These are phyloP conservation scores for Denticeps clupeoides DNA, from an alignment of 2,797 vertebrate species.

Conservation along the genomic window DNA sequence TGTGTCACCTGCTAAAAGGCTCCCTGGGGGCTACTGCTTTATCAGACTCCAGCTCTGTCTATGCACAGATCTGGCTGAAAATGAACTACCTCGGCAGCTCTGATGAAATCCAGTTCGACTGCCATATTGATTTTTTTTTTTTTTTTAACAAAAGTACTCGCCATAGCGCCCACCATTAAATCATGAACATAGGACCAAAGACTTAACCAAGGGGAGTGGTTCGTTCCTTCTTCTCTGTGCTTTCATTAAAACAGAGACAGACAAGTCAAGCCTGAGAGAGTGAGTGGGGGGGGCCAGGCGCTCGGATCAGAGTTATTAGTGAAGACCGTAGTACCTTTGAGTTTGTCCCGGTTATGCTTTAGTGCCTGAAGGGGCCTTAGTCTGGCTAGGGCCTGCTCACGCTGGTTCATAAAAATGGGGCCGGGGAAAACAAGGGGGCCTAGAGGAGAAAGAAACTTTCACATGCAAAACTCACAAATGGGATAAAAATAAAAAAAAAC, in stretches of 20 bases:
- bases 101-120: conserved; percentile 29
- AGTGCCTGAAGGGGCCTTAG: conserved; percentile 98
- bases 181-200: conserved; percentile 12
- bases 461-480: conserved; percentile 96
- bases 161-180: conserved; percentile 9
- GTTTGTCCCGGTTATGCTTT: conserved; percentile 99
- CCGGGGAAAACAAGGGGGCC: conserved; percentile 98
- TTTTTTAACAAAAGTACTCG: conserved; percentile 22
- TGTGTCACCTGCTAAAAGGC: conserved; percentile 12
- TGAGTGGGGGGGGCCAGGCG: conserved; percentile 44
- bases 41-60: conserved; percentile 18
- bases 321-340: conserved; percentile 98
- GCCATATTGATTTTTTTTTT: conserved; percentile 26
- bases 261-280: conserved; percentile 50
- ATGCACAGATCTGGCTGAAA: conserved; percentile 9
- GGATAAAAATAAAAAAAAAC: conserved; percentile 59
- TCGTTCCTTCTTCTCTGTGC: conserved; percentile 4
- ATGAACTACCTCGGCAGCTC: conserved; percentile 17
- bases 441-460: conserved; percentile 97
- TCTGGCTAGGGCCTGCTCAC: conserved; percentile 99
- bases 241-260: too few species aligned
- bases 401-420: conserved; percentile 98
- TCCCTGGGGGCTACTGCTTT: conserved; percentile 2
- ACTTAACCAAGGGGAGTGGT: conserved; percentile 1
- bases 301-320: conserved; percentile 68